A percentile compares a stretch with the other conserved stretches of the same genome.
Conservation (phyloP, 2,797 vertebrate species). For the Parauchenoglanis punctatus region DNA sequence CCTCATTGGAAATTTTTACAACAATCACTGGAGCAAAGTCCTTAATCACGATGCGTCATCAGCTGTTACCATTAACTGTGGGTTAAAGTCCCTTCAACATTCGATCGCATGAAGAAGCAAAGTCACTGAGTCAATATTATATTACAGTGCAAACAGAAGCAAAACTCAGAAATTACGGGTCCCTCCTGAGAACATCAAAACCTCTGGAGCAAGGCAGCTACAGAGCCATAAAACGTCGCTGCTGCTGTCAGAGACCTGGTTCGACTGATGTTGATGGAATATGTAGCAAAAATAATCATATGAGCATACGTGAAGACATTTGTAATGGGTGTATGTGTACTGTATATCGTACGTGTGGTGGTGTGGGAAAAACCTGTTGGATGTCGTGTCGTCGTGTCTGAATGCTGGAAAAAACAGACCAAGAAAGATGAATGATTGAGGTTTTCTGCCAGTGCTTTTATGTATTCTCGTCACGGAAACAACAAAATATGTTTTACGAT, state of each 20-base stretch:
- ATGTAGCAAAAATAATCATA: neutral
- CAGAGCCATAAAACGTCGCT: neutral
- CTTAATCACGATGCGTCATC: neutral
- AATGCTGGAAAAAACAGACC: neutral
- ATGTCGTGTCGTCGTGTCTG: neutral
- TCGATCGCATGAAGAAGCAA: neutral
- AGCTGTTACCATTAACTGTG: neutral
- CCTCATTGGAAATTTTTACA: neutral
- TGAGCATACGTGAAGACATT: neutral
- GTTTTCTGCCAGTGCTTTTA: neutral
- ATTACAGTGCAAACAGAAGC: neutral
- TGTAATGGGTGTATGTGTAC: neutral
- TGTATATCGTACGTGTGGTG: neutral
- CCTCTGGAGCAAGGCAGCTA: neutral
- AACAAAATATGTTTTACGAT: neutral
- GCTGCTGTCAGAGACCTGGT: neutral
- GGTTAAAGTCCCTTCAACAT: neutral
- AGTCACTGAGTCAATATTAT: conserved; percentile 9
- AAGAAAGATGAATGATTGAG: neutral
- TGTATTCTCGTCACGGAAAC: neutral
- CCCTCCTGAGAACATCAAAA: neutral
- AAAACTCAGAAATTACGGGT: neutral
- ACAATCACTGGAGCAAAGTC: neutral
- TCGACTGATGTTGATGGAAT: neutral
- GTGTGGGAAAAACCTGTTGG: neutral